Evolutionary conservation across 2,888 invertebrate species (phyloP), one percentile per base, ranked within the genome.

Genomic region (Lasius platythorax): DNA sequence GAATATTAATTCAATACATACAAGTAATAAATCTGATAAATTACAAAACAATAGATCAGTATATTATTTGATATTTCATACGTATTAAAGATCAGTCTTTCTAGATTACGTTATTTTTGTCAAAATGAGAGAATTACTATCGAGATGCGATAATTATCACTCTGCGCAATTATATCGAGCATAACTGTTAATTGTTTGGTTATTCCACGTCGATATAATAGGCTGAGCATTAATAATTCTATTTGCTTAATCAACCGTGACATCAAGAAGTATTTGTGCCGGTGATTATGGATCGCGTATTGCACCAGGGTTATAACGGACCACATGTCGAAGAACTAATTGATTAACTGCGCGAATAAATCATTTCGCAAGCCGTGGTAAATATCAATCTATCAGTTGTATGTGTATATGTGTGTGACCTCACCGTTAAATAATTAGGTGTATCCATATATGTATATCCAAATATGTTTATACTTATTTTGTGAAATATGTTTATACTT

Each of bases 221-320:
- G 75, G 67, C 79, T 73, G 63, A 87, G 87, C 83, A 73, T 88
- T 87, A 88, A 88, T 87, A 84, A 88, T 84, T 85, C 81, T 85
- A 87, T 88, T 87, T 83, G 87, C 85, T 84, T 84, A 87, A 87
- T 88, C 88, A 83, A 68, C 67, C 82, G 75, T 85, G 81, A 76
- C 84, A 78, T 84, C 78, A 56, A 68, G 76, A 66, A 73, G 61
- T 81, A 79, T 40, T 73, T 66, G 76, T 56, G 66, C 46, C 75
- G 53, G 37, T 76, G 79, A 82, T 88, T 87, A 83, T 83, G 37
- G 81, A 46, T 72, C 74, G 85, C 43, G 43, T 73, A 63, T 68
- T 64, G 61, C 33, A 61, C 50, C 66, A 33, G 73, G 75, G 76
- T 87, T 85, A 76, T 84, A 68, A 63, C 61, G 72, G 66, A 84